These are phyloP conservation scores for Drosophila falleni DNA, from an alignment of 2,888 invertebrate genomes.

Conservation along the genomic window DNA sequence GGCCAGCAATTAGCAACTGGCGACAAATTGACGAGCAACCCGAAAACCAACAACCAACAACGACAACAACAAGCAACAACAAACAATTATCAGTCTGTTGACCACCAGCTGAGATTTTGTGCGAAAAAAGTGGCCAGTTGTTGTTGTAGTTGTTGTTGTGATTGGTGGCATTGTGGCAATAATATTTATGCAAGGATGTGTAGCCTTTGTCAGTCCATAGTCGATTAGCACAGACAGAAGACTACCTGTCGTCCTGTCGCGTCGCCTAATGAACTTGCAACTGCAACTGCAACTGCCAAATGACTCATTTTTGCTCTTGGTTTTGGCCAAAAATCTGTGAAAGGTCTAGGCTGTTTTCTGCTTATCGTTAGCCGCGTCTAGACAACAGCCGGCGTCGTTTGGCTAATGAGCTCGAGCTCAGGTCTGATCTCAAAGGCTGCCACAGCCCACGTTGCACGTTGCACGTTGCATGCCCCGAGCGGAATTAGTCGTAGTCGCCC, in stretches of 20 bases:
- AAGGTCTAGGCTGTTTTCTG: conserved; percentile 4
- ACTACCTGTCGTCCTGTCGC: conserved; percentile 53
- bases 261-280: conserved; percentile 62
- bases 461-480: conserved; percentile 20
- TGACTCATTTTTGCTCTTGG: conserved; percentile 57
- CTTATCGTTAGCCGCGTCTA: conserved; percentile 65
- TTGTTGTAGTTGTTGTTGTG: conserved; percentile 40
- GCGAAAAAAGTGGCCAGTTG: conserved; percentile 59
- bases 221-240: background rate
- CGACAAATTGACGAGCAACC: conserved; percentile 71
- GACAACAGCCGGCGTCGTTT: conserved; percentile 48
- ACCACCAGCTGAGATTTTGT: conserved; percentile 76
- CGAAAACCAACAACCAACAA: conserved; percentile 20
- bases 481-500: conserved; percentile 16
- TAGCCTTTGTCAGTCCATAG: background rate
- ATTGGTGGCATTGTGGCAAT: conserved; percentile 69
- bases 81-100: conserved; percentile 31
- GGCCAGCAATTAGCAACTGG: conserved; percentile 74
- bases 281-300: conserved; percentile 63
- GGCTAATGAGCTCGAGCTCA: conserved; percentile 63
- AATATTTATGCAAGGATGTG: conserved; percentile 66
- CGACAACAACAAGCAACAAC: conserved; percentile 25
- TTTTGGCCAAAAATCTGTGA: conserved; percentile 40
- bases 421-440: background rate
- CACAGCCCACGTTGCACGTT: conserved; percentile 14